Evolutionary conservation across 2,113 vertebrate species (phyloP), one percentile per base, ranked within the genome.

Genomic region (Acanthochromis polyacanthus): DNA sequence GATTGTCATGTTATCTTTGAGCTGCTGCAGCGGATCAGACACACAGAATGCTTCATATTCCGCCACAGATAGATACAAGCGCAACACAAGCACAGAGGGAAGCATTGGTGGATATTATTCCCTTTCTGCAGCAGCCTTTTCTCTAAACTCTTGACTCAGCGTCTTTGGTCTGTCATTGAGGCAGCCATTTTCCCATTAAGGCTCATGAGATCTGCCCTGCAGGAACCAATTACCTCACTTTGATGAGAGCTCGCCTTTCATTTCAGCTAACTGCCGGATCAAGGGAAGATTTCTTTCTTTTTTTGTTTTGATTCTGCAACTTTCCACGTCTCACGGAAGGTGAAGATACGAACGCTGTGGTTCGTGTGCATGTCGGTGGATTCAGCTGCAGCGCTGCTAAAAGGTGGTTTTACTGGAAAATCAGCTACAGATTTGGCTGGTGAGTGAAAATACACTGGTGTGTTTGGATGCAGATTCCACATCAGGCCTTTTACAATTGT

Each of bases 151-250:
- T 86, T 88, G 83, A 91, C 52, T 92, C 91, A 89, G 90, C 86
- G 50, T 67, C 80, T 91, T 88, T 89, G 72, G 59, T 57, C 60
- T 82, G 78, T 82, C 85, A 87, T 82, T 85, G 84, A 88, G 77
- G 89, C 87, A 23, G 88, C 82, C 89, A 92, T 93, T 92, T 93
- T 90, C 86, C 74, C 69, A 78, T 73, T 71, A 75, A 80, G 77
- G 61, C 76, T 85, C 63, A 67, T 25, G 32, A 83, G 69, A 69
- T 63, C 72, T 59, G 51, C 40, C 73, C 78, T 62, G 78, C 81
- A 86, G 86, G 76, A 92, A 84, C 76, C 85, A 83, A 83, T 92
- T 85, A 88, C 71, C 75, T 67, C 6, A 53, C 64, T 79, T 45
- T 80, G 68, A 86, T 78, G 64, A 81, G 65, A 72, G 73, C 61